Evolutionary conservation across 1,140 invertebrate species (phyloP).

Genomic region (Archivesica marissinica): DNA sequence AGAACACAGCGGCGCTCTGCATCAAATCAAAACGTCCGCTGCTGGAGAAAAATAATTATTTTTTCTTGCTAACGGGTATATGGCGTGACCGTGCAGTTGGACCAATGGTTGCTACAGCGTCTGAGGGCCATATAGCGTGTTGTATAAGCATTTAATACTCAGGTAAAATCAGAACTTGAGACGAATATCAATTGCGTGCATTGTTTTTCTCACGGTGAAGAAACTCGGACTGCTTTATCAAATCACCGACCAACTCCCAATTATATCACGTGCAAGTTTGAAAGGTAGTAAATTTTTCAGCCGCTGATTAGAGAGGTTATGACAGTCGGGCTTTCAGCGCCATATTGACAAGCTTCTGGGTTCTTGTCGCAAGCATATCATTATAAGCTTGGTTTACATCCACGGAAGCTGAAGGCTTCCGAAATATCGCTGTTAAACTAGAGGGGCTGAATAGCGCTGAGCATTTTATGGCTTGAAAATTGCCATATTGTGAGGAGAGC

Average conservation of each 20-base stretch:
- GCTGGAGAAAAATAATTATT: conserved; percentile 30
- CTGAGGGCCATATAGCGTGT: conserved; percentile 60
- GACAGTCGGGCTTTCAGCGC: conserved; percentile 14
- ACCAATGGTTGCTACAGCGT: not conserved
- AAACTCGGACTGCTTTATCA: conserved; percentile 11
- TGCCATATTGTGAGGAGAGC: conserved; percentile 36
- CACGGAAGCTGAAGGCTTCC: not conserved
- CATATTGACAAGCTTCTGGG: conserved; percentile 39
- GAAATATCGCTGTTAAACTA: not conserved
- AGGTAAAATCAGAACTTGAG: conserved; percentile 12
- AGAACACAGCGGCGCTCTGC: not conserved
- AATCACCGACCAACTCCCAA: conserved; percentile 35
- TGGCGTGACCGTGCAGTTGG: conserved; percentile 22
- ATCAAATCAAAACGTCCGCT: not conserved
- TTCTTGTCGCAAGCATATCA: not conserved
- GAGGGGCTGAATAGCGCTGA: conserved; percentile 6
- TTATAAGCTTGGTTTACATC: conserved; percentile 51
- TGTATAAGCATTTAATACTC: conserved; percentile 25
- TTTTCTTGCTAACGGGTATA: conserved; percentile 18
- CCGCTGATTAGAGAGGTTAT: conserved; percentile 55
- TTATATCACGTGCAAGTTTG: conserved; percentile 48
- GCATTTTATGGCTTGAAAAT: conserved; percentile 55
- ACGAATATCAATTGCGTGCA: conserved; percentile 43
- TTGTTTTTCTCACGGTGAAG: conserved; percentile 50
- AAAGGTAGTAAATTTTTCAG: conserved; percentile 62